A percentile compares a stretch with the other conserved stretches of the same genome.
These are phyloP conservation scores for Steinernema khuongi DNA, from an alignment of 1,140 invertebrate genomes.

Conservation along the genomic window DNA sequence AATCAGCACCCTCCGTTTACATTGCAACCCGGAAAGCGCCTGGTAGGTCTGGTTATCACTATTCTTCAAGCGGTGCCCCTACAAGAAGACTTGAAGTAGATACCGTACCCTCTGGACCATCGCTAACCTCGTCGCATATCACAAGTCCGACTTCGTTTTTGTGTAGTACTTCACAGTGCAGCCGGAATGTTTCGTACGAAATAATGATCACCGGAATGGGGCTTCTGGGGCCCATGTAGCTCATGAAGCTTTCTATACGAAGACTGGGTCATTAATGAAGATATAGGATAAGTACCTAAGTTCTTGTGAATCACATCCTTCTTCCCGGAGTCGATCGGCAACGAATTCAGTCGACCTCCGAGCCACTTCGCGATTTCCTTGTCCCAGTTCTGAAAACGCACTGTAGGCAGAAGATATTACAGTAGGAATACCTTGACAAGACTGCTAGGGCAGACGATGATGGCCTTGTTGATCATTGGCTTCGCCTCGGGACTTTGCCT, in stretches of 20 bases:
- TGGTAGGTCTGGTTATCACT: conserved; percentile 96
- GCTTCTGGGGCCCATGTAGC: conserved; percentile 65
- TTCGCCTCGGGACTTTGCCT: conserved; percentile 65
- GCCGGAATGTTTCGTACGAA: conserved; percentile 95
- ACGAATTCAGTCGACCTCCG: conserved; percentile 71
- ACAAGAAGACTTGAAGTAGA: conserved; percentile 42
- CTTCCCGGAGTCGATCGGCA: conserved; percentile 65
- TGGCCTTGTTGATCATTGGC: conserved; percentile 80
- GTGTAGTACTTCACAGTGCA: conserved; percentile 81
- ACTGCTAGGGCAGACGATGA: conserved; percentile 92
- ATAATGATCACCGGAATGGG: conserved; percentile 88
- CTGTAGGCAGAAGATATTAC: conserved; percentile 7
- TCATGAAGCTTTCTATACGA: conserved; percentile 60
- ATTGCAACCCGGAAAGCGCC: conserved; percentile 75
- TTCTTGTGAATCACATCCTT: conserved; percentile 48
- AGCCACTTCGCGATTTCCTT: conserved; percentile 98
- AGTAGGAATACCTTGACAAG: conserved; percentile 73
- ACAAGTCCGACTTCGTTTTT: conserved; percentile 86
- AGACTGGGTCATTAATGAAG: neutral
- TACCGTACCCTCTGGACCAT: neutral
- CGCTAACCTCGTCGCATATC: conserved; percentile 82
- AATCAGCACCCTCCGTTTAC: conserved; percentile 77
- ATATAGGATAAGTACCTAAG: conserved; percentile 41
- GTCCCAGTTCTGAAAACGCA: conserved; percentile 76
- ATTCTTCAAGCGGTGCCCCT: conserved; percentile 92